Evolutionary conservation across 2,888 invertebrate species (phyloP).

Genomic region (Flexamia atlantica): DNA sequence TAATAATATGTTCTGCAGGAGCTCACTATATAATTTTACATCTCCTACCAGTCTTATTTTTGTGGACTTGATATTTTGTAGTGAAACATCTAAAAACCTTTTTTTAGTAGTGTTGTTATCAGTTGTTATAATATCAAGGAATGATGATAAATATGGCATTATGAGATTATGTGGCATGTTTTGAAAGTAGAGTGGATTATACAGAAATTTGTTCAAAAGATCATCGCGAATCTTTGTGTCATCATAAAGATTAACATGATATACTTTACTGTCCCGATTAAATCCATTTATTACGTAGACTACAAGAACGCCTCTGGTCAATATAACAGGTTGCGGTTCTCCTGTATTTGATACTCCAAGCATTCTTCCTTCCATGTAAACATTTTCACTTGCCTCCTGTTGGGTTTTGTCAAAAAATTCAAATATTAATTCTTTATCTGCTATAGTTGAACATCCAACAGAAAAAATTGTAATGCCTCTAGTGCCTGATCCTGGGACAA

Average conservation of each 20-base stretch:
- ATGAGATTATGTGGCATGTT: background rate
- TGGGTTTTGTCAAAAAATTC: conserved; percentile 13
- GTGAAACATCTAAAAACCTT: background rate
- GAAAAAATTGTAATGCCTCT: background rate
- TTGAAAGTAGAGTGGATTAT: background rate
- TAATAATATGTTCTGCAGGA: background rate
- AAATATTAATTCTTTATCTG: background rate
- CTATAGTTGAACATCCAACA: background rate
- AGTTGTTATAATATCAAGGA: background rate
- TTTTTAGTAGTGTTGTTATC: background rate
- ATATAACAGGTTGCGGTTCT: background rate
- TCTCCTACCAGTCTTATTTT: background rate
- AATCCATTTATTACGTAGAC: background rate
- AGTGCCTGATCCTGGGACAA: background rate
- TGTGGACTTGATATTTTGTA: background rate
- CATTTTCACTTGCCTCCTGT: background rate
- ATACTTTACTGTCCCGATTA: background rate
- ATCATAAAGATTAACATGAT: background rate
- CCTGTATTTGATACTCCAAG: background rate
- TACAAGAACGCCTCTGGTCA: conserved; percentile 13
- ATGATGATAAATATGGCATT: background rate
- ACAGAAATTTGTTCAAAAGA: background rate
- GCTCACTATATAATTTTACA: background rate
- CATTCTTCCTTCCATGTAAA: conserved; percentile 13
- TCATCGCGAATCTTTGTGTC: background rate